These are phyloP conservation scores for Cathartes aura DNA, from an alignment of 2,113 vertebrate genomes.

Conservation along the genomic window DNA sequence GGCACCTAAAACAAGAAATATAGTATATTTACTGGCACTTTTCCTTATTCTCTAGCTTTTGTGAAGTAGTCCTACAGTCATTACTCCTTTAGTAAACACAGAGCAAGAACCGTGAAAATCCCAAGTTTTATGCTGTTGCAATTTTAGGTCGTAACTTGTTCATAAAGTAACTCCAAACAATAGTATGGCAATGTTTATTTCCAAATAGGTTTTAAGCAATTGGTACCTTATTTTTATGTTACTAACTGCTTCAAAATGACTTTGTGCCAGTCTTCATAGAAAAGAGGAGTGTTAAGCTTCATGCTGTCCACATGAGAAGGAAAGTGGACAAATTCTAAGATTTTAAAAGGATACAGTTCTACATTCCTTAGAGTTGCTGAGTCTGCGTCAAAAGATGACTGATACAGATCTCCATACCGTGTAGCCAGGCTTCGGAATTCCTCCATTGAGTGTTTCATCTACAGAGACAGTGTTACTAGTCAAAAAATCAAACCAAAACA, in stretches of 20 bases:
- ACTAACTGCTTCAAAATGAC: not conserved
- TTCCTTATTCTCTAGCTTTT: not conserved
- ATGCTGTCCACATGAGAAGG: not conserved
- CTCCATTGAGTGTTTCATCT: slow-evolving; percentile 98
- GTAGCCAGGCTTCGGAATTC: slow-evolving; percentile 91
- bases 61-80: not conserved
- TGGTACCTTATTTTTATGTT: not conserved
- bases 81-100: not conserved
- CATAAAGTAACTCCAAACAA: not conserved
- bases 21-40: not conserved
- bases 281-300: not conserved
- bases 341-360: slow-evolving; percentile 90
- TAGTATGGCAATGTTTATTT: not conserved
- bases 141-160: not conserved
- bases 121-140: not conserved
- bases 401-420: slow-evolving; percentile 93
- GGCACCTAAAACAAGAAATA: not conserved
- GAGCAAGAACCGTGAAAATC: not conserved
- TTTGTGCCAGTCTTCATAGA: not conserved
- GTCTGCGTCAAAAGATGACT: slow-evolving; percentile 97
- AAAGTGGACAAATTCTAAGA: not conserved
- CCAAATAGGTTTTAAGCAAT: not conserved
- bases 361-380: slow-evolving; percentile 92
- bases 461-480: not conserved
- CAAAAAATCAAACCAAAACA: not conserved